These are phyloP conservation scores for Sympetrum striolatum DNA, from an alignment of 2,888 invertebrate genomes.

Conservation along the genomic window DNA sequence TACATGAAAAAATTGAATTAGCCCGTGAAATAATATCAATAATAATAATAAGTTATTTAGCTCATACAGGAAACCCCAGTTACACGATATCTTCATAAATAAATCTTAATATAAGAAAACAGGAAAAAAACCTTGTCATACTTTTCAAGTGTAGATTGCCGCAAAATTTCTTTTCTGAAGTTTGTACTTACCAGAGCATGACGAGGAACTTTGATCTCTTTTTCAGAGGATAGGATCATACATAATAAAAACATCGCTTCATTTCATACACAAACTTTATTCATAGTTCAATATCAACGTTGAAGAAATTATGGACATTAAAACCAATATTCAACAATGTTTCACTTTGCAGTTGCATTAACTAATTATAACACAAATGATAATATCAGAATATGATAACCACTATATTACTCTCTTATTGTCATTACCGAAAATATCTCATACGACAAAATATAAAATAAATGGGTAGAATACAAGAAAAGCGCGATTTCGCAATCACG, in stretches of 20 bases:
- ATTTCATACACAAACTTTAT: background rate
- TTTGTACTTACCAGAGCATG: too few relatives aligned
- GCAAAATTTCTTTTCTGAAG: too few relatives aligned
- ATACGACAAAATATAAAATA: background rate
- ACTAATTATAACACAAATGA: background rate
- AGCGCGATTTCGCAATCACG: background rate
- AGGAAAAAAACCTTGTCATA: too few relatives aligned
- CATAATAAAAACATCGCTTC: background rate
- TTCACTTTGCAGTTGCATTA: background rate
- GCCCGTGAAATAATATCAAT: too few relatives aligned
- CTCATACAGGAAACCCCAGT: too few relatives aligned
- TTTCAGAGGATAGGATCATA: too few relatives aligned
- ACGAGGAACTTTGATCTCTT: too few relatives aligned
- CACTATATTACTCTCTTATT: conserved; percentile 11
- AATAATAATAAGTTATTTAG: too few relatives aligned
- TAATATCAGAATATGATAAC: background rate
- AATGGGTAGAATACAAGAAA: background rate
- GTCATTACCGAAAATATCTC: conserved; percentile 14
- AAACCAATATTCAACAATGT: background rate
- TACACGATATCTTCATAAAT: too few relatives aligned
- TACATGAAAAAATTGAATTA: too few relatives aligned
- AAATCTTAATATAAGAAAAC: too few relatives aligned
- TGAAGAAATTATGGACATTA: conserved; percentile 8
- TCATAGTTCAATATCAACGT: background rate
- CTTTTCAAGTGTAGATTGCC: too few relatives aligned